Base-by-base conservation (phyloP, 2,888 invertebrate genomes). In the Ichneumoninae sp. region DNA sequence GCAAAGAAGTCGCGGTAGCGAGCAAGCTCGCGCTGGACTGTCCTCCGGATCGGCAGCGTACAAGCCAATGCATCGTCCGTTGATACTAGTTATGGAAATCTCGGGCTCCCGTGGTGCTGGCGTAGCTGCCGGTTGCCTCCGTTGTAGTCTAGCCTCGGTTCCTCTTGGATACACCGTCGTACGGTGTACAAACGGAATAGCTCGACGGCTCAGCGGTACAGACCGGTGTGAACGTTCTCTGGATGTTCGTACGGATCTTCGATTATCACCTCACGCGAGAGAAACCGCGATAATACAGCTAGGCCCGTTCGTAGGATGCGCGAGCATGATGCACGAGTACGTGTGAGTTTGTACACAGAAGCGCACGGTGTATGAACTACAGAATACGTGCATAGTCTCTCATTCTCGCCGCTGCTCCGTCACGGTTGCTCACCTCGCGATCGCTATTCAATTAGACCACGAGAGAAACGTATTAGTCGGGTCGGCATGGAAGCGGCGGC, bases 1-100 rank as follows among this genome's bases (percentile, higher is more conserved):
- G 70, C 68, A 70, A 70, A 70, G 52, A 33, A 33, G 30, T 70
- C 19, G 52, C 52, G 50, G 52, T 52, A 36, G n/a, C 10, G 19
- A 40, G 40, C 66, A 44, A 22, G 19, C 66, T 66, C 66, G 30
- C 52, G 19, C 44, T 33, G 70, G 33, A 54, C 66, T 66, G 66
- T 66, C 40, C 22, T 66, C 10, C 36, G 66, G 36, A 66, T 40
- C 36, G 44, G 40, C 40, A 16, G 63, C 6, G 22, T 57, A 22
- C 73, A 26, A 81, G 54, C 47, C 30, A 10, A 73, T 65, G 66
- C 74, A 74, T 60, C 66, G 75, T 33, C 30, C 54, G 40, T 26
- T 30, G 74, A 80, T 83, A 74, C 85, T 83, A 57, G 85, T 85
- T 85, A 85, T 85, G 85, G 79, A 83, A 85, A 85, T 85, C 19